Percentiles rank a stretch among this genome's conserved stretches.
Evolutionary conservation across 2,113 vertebrate species (phyloP).

Genomic region (Sylvicapra grimmia): DNA sequence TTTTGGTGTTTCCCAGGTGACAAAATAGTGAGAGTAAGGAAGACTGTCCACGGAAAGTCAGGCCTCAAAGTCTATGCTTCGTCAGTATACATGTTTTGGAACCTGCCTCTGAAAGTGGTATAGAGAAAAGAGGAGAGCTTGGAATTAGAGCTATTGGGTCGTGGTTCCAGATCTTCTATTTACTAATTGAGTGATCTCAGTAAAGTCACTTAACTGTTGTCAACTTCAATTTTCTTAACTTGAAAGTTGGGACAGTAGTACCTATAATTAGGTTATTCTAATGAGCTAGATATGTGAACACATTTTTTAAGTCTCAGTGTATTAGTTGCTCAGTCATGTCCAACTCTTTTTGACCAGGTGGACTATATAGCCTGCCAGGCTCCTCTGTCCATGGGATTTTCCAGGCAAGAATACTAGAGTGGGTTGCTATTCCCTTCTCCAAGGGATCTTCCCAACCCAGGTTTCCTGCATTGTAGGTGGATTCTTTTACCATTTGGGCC

Average conservation of each 20-base stretch:
- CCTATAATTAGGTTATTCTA: neutral
- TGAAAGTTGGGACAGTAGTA: neutral
- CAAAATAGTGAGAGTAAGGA: neutral
- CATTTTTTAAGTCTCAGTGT: neutral
- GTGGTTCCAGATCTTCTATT: neutral
- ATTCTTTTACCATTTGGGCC: neutral
- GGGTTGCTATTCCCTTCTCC: neutral
- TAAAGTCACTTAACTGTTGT: neutral
- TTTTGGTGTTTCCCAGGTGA: neutral
- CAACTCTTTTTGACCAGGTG: neutral
- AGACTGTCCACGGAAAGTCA: neutral
- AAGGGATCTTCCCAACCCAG: neutral
- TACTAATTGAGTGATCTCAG: neutral
- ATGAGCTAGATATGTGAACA: neutral
- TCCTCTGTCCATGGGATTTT: neutral
- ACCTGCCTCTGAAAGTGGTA: neutral
- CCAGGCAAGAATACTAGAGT: neutral
- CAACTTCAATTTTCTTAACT: neutral
- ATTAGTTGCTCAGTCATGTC: neutral
- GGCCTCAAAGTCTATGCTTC: neutral
- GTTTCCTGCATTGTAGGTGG: neutral
- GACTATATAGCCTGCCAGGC: neutral
- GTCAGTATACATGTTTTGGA: neutral
- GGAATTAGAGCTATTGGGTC: neutral
- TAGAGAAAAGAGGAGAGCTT: neutral